Percentiles rank a stretch among this genome's conserved stretches.
Conservation (phyloP, 2,797 vertebrate species). For the Orientallactaga sibirica region DNA sequence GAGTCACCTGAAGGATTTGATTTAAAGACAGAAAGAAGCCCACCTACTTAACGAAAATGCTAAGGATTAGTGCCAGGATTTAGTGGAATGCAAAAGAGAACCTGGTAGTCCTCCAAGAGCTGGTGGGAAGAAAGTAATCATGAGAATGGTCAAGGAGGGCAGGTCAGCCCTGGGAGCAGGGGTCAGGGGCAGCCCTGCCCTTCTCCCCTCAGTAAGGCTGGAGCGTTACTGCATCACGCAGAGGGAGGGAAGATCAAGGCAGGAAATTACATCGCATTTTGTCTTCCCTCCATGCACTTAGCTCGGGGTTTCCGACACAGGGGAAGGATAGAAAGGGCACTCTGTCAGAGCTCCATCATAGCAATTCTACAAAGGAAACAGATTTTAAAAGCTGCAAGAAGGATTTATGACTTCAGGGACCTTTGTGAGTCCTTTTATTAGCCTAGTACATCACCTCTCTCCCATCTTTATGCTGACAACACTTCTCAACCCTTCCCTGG, state of each 20-base stretch:
- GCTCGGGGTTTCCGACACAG: background rate
- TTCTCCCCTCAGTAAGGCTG: background rate
- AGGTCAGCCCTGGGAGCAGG: background rate
- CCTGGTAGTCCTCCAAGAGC: conserved; percentile 61
- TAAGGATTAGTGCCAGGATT: conserved; percentile 64
- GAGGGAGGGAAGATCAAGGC: background rate
- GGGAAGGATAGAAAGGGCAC: conserved; percentile 80
- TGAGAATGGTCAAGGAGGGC: background rate
- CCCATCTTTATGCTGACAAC: conserved; percentile 83
- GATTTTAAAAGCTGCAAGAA: conserved; percentile 85
- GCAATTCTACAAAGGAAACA: conserved; percentile 84
- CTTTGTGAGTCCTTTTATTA: conserved; percentile 85
- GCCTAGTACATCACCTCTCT: conserved; percentile 77
- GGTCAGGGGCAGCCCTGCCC: accelerated
- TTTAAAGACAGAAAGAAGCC: background rate
- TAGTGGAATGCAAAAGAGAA: background rate
- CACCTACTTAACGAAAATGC: conserved; percentile 6
- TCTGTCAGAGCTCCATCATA: conserved; percentile 66
- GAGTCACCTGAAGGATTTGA: background rate
- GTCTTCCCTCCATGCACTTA: background rate
- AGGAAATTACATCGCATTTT: background rate
- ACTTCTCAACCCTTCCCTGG: conserved; percentile 42
- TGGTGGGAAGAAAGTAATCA: background rate
- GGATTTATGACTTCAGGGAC: conserved; percentile 84
- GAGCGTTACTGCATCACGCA: background rate